These are phyloP conservation scores for Chloebia gouldiae DNA, from an alignment of 2,113 vertebrate species.

Conservation along the genomic window DNA sequence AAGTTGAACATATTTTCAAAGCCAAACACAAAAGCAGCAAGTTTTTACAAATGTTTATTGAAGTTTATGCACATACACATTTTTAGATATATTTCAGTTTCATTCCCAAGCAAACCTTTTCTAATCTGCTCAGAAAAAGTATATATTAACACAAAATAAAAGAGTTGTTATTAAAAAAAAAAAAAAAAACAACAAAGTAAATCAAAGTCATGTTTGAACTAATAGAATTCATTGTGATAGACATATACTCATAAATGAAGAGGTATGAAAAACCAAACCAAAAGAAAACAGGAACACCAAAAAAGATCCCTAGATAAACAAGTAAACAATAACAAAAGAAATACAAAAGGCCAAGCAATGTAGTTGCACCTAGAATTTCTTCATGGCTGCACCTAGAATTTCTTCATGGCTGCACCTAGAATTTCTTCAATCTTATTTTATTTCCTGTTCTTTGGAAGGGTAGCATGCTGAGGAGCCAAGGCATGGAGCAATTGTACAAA, in stretches of 20 bases:
- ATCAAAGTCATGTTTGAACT: not conserved
- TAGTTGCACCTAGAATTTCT: not conserved
- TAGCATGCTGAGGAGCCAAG: not conserved
- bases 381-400: too few relatives aligned
- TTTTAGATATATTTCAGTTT: not conserved
- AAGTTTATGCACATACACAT: not conserved
- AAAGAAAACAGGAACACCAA: not conserved
- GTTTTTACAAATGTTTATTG: not conserved
- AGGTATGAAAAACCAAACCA: not conserved
- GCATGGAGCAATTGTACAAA: not conserved
- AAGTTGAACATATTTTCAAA: not conserved
- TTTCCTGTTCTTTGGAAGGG: not conserved
- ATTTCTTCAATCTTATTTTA: not conserved
- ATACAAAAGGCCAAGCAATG: fast-evolving
- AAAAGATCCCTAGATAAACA: not conserved
- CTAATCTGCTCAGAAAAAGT: not conserved
- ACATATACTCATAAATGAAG: fast-evolving
- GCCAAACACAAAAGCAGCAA: not conserved
- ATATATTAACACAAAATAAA: not conserved
- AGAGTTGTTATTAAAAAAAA: not conserved
- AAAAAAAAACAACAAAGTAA: fast-evolving
- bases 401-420: not conserved
- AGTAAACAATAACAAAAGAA: fast-evolving
- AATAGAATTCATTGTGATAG: not conserved
- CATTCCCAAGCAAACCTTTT: not conserved